Conservation (phyloP, 2,113 vertebrate genomes). For the Columba janthina region DNA sequence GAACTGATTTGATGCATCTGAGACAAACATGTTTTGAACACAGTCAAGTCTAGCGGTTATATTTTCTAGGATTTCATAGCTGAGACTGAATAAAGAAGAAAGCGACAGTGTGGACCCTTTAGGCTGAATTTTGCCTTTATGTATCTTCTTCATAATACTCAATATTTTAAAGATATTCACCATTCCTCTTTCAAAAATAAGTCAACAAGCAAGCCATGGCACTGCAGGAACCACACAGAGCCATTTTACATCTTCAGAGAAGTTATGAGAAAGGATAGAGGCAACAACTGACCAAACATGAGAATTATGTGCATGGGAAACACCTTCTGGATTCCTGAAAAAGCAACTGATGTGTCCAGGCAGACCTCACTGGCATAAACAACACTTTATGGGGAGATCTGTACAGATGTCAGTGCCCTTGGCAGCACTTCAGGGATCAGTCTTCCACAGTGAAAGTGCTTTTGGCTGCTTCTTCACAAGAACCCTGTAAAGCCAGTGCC, state of each 20-base stretch:
- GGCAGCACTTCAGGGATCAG: not conserved
- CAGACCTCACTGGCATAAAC: not conserved
- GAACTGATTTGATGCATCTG: not conserved
- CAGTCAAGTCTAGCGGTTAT: not conserved
- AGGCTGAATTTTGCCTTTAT: not conserved
- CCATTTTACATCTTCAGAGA: not conserved
- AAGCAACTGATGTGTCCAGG: not conserved
- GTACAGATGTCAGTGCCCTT: not conserved
- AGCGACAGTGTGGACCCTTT: not conserved
- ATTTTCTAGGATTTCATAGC: not conserved
- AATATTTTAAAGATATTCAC: not conserved
- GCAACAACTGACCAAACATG: not conserved
- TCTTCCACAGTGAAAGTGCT: not conserved
- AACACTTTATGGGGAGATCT: not conserved
- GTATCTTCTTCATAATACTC: not conserved
- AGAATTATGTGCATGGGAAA: not conserved
- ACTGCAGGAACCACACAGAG: not conserved
- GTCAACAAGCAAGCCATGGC: not conserved
- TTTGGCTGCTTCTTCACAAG: slow-evolving; percentile 36
- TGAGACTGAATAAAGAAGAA: not conserved
- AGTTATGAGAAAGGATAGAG: not conserved
- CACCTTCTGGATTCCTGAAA: not conserved
- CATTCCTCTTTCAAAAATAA: not conserved
- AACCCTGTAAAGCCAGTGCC: slow-evolving; percentile 20
- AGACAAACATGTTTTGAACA: not conserved